These are phyloP conservation scores for Lepidonotus clava DNA, from an alignment of 2,888 invertebrate species.

Conservation along the genomic window DNA sequence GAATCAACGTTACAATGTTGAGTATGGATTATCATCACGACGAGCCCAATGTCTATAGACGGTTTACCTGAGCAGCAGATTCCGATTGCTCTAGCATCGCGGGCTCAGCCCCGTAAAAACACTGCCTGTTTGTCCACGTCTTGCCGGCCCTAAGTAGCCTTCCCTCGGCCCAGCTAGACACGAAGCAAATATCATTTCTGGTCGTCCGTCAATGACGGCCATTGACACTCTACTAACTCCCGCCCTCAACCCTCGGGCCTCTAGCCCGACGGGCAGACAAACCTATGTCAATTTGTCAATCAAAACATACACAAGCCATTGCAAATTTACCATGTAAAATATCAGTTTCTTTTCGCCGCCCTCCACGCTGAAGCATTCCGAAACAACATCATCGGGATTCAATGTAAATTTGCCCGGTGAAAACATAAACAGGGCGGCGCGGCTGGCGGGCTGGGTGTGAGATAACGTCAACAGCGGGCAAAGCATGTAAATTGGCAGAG, in stretches of 20 bases:
- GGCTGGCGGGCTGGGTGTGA: conserved; percentile 1
- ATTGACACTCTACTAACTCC: background rate
- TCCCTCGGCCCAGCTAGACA: background rate
- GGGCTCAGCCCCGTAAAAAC: background rate
- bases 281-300: conserved; percentile 46
- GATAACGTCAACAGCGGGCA: conserved; percentile 29
- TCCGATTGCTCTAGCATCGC: conserved; percentile 33
- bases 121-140: conserved; percentile 20
- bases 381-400: conserved; percentile 15
- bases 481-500: conserved; percentile 35
- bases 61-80: conserved; percentile 1
- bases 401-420: conserved; percentile 40
- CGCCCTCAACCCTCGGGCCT: background rate
- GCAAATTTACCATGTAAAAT: conserved; percentile 49
- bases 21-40: conserved; percentile 4
- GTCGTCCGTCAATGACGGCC: background rate
- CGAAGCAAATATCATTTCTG: background rate
- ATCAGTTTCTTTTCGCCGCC: conserved; percentile 19
- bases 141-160: background rate
- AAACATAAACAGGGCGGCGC: conserved; percentile 34
- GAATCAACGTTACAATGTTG: conserved; percentile 11
- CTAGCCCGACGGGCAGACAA: background rate
- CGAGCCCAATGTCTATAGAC: conserved; percentile 17
- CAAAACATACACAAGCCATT: conserved; percentile 51
- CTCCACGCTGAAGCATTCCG: conserved; percentile 29